Percentiles rank a stretch among this genome's conserved stretches.
Evolutionary conservation across 2,113 vertebrate species (phyloP).

Genomic region (Alectura lathami): DNA sequence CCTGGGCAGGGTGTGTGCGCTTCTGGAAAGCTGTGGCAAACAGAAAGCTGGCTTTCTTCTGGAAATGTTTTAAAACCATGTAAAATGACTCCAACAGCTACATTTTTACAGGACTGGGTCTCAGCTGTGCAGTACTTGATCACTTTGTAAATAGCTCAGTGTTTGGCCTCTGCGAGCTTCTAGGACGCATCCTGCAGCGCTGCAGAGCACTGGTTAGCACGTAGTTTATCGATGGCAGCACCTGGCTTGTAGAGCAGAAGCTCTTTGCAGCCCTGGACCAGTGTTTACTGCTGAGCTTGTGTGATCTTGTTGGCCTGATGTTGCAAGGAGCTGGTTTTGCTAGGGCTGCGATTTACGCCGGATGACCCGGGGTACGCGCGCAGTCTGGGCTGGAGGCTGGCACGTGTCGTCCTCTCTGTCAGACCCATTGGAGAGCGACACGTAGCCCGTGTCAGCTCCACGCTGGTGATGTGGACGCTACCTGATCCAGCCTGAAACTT

Average conservation of each 20-base stretch:
- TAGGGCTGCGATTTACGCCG: not conserved
- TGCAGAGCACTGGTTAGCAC: not conserved
- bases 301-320: not conserved
- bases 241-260: not conserved
- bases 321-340: not conserved
- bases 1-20: not conserved
- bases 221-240: not conserved
- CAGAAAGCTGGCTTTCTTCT: conserved; percentile 49
- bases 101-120: not conserved
- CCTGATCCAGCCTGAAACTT: not conserved
- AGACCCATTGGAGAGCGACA: fast-evolving
- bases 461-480: not conserved
- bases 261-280: not conserved
- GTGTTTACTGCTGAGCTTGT: not conserved
- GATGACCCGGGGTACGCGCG: fast-evolving
- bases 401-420: fast-evolving
- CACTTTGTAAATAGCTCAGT: not conserved
- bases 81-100: not conserved
- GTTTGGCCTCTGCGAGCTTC: not conserved
- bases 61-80: conserved; percentile 11
- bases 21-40: conserved; percentile 18
- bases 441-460: fast-evolving
- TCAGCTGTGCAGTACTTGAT: not conserved
- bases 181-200: fast-evolving
- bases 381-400: fast-evolving